Conservation (phyloP, 2,113 vertebrate genomes). For the Reinhardtius hippoglossoides region DNA sequence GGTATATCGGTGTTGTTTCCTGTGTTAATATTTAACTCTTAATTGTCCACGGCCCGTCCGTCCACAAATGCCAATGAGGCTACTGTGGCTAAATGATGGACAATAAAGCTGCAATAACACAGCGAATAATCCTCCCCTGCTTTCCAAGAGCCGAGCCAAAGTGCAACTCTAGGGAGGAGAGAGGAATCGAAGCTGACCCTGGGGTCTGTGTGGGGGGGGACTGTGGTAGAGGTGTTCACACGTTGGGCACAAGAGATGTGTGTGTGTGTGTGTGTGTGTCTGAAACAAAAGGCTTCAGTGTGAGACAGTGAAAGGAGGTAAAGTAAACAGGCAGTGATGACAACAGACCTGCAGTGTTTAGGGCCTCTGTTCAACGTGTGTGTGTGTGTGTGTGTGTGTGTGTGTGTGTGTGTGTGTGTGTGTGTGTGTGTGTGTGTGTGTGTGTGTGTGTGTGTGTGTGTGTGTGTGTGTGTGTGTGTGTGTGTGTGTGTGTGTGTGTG, state of each 20-base stretch:
- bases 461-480: slow-evolving; percentile 73
- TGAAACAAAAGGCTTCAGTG: slow-evolving; percentile 89
- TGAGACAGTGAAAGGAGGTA: slow-evolving; percentile 90
- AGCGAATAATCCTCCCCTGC: not conserved
- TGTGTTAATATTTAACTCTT: slow-evolving; percentile 60
- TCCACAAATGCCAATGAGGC: slow-evolving; percentile 2
- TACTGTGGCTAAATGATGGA: slow-evolving; percentile 29
- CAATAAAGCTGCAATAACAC: slow-evolving; percentile 12
- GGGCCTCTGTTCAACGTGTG: slow-evolving; percentile 79
- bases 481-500: slow-evolving; percentile 73
- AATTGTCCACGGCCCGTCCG: not conserved
- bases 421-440: slow-evolving; percentile 59
- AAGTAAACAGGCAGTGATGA: slow-evolving; percentile 90
- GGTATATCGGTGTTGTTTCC: slow-evolving; percentile 11
- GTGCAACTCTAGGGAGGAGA: not conserved
- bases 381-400: slow-evolving; percentile 68
- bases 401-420: slow-evolving; percentile 59
- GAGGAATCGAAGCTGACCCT: slow-evolving; percentile 34
- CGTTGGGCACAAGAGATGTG: slow-evolving; percentile 27
- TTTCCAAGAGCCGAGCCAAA: slow-evolving; percentile 1
- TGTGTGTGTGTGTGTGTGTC: slow-evolving; percentile 31
- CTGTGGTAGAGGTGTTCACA: slow-evolving; percentile 48
- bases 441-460: slow-evolving; percentile 63
- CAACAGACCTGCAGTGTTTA: slow-evolving; percentile 87
- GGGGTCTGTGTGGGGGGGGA: slow-evolving; percentile 27